Percentiles rank a stretch among this genome's conserved stretches.
These are phyloP conservation scores for Globodera rostochiensis DNA, from an alignment of 1,140 invertebrate genomes.

Conservation along the genomic window DNA sequence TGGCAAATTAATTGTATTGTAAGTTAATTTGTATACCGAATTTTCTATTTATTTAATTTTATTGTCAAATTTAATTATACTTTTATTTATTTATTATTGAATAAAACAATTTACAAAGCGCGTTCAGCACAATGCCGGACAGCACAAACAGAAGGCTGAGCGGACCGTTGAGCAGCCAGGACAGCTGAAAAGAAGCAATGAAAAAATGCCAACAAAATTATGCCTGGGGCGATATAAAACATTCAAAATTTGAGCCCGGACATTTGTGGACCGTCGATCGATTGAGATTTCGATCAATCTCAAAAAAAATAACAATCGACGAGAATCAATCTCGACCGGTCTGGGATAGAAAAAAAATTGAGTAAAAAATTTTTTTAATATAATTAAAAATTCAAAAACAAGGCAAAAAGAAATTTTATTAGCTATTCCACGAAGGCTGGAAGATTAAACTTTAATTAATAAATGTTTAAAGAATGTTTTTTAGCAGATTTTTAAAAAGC, in stretches of 20 bases:
- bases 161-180: conserved; percentile 58
- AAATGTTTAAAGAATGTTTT: no score
- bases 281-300: neutral
- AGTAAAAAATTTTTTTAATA: no score
- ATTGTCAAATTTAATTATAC: no score
- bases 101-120: conserved; percentile 50
- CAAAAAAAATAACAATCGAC: neutral
- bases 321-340: neutral
- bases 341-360: neutral
- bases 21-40: no score
- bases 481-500: neutral
- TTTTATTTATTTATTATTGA: no score
- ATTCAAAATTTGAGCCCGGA: no score
- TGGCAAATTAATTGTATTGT: no score
- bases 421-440: no score
- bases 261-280: neutral
- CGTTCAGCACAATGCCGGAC: conserved; percentile 55
- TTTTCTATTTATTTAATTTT: neutral
- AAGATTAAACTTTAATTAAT: no score
- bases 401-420: no score
- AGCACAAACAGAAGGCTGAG: conserved; percentile 57
- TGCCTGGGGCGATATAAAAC: no score
- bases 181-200: conserved; percentile 35
- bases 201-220: neutral
- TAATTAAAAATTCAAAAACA: no score